Evolutionary conservation across 1,140 invertebrate species (phyloP), one percentile per base, ranked within the genome.

Genomic region (Hyles euphorbiae): DNA sequence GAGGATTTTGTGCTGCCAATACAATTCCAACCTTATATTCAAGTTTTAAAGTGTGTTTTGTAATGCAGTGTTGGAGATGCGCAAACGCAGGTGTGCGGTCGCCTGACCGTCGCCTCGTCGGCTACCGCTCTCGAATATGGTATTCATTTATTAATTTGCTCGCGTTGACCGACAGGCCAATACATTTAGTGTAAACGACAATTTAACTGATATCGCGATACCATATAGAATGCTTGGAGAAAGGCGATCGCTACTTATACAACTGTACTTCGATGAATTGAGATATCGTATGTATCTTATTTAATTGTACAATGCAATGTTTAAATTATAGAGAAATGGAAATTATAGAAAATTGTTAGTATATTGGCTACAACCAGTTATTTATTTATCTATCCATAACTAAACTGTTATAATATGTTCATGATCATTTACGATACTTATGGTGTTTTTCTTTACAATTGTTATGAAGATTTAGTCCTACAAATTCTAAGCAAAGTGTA

Each of bases 71-170:
- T 10, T 49, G 53, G 52, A 79, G 84, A 86, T 88, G 84, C 78
- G 80, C 80, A 63, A 62, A 64, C 84, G 84, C 84, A 88, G 84
- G 84, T 88, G 84, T 84, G 74, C 84, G 74, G 67, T 76, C 85
- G 85, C 76, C 83, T 80, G 72, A 72, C 77, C 81, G 85, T 83
- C 85, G 83, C 84, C 84, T 68, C 70, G 76, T 68, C 70, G 76
- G 72, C 81, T 79, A 78, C 83, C 75, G 78, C 80, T 83, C 77
- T 81, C 75, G 72, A 72, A 80, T 81, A 84, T 83, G 81, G 81
- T 80, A 86, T 86, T 86, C 85, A 86, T 88, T 83, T 87, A 86
- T 84, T 86, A 86, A 88, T 87, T 87, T 84, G 74, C 80, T 81
- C 73, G 70, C 73, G 73, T 70, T 80, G 77, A 84, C 77, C 82